These are phyloP conservation scores for Cyrtodaria siliqua DNA, from an alignment of 2,888 invertebrate species.

Conservation along the genomic window DNA sequence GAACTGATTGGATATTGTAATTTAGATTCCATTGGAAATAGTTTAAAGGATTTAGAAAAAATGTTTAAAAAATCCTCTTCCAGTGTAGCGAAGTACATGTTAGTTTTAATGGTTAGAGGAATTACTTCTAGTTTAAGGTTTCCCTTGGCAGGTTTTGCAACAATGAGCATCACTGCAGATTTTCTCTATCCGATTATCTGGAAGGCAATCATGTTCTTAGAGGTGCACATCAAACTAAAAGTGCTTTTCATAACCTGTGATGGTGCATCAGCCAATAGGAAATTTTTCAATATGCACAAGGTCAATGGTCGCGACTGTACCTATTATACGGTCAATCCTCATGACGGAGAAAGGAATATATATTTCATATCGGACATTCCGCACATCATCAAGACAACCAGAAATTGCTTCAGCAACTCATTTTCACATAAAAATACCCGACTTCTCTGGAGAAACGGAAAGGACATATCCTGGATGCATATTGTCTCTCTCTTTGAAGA, in stretches of 20 bases:
- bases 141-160: conserved; percentile 30
- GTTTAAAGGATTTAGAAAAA: conserved; percentile 47
- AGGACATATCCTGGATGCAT: conserved; percentile 58
- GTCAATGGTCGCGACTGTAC: conserved; percentile 7
- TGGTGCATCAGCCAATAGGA: conserved; percentile 54
- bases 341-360: not conserved
- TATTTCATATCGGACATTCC: conserved; percentile 58
- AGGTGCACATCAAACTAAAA: conserved; percentile 3
- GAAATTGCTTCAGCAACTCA: conserved; percentile 63
- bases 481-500: conserved; percentile 51
- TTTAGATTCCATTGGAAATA: conserved; percentile 51
- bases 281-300: conserved; percentile 43
- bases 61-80: not conserved
- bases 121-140: conserved; percentile 29
- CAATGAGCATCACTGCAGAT: conserved; percentile 22
- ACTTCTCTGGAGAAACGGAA: conserved; percentile 48
- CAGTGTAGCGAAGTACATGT: conserved; percentile 42
- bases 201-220: conserved; percentile 1
- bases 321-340: not conserved
- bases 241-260: conserved; percentile 18
- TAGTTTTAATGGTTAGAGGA: conserved; percentile 57
- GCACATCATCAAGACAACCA: conserved; percentile 56
- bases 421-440: conserved; percentile 46
- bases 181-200: conserved; percentile 16
- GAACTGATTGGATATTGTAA: conserved; percentile 59